Conservation (phyloP, 64 coral and sea anemone species). For the Actinia tenebrosa region DNA sequence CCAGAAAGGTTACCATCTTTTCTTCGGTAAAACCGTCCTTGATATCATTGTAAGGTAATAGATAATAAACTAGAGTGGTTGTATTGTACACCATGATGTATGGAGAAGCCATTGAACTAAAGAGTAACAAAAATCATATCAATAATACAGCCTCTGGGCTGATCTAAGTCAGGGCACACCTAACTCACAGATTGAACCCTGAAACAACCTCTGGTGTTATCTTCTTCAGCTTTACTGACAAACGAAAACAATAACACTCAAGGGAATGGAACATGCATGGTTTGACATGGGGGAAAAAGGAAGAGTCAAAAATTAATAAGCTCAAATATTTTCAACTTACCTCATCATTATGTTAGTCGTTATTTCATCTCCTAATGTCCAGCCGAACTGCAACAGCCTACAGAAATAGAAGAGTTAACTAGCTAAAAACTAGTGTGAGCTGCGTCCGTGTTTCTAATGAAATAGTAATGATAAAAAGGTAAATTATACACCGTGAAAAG, state of each 20-base stretch:
- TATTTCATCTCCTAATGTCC: constrained; percentile 79
- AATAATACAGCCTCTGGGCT: not conserved
- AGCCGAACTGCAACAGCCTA: constrained; percentile 78
- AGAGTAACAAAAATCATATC: not conserved
- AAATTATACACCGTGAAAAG: no score
- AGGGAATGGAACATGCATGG: no score
- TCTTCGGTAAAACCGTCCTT: constrained; percentile 65
- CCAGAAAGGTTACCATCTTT: constrained; percentile 60
- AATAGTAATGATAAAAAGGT: no score
- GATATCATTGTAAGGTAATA: constrained; percentile 59
- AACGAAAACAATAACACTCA: no score
- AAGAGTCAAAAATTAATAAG: no score
- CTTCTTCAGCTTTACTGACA: no score
- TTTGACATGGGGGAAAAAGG: no score
- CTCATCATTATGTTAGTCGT: constrained; percentile 90
- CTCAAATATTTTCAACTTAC: constrained; percentile 11
- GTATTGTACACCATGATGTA: constrained; percentile 83
- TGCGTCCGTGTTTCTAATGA: no score
- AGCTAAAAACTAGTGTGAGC: no score
- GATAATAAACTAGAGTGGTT: constrained; percentile 65
- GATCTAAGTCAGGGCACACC: no score
- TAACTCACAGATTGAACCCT: no score
- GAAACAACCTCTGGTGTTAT: no score
- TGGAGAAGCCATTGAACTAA: constrained; percentile 39
- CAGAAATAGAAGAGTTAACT: not conserved